Base-by-base conservation (phyloP, 1,140 invertebrate genomes). In the Bursaphelenchus mucronatus region DNA sequence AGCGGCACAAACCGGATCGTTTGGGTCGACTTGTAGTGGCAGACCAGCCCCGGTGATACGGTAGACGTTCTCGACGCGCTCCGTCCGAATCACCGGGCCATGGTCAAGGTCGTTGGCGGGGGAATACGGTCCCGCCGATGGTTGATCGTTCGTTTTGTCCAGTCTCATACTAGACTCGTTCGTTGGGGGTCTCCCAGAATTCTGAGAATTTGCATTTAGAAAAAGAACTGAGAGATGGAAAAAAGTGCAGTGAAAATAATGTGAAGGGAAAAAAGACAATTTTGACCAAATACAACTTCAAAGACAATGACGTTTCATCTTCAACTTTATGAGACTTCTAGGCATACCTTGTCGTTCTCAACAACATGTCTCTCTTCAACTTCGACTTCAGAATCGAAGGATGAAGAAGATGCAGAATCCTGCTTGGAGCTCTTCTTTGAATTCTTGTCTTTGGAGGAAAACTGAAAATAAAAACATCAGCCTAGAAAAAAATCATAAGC, bases 51-150 rank as follows among this genome's bases (percentile, higher is more conserved):
- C 71, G 45, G 46, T 46, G 41, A 73, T 73, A 41, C 71, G 72
- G 55, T 73, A 73, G 40, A 73, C 71, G 40, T 73, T 61, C 40
- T 74, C 73, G 39, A 61, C 63, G 13, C 51, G 53, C 56, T 74
- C 71, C 44, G 58, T 47, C 11, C 73, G 61, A 43, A 73, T 67
- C 5, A 73, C 61, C 39, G 41, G 62, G 21, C 71, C 71, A 50
- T 71, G 55, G 11, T 55, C 63, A 13, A 44, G 41, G 15, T 70
- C 72, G 15, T 47, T 66, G 11, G 71, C 61, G 13, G 65, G 67
- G 9, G 61, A 64, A 54, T 73, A 73, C 6, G 70, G 70, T 51
- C 70, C 70, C 21, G 73, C 64, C 40, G 30, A 39, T 55, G 11
- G 65, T 50, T 72, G 47, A 45, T 47, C 51, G 19, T 68, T 50